A percentile compares a stretch with the other conserved stretches of the same genome.
Evolutionary conservation across 2,888 invertebrate species (phyloP).

Genomic region (Oxytorus armatus): DNA sequence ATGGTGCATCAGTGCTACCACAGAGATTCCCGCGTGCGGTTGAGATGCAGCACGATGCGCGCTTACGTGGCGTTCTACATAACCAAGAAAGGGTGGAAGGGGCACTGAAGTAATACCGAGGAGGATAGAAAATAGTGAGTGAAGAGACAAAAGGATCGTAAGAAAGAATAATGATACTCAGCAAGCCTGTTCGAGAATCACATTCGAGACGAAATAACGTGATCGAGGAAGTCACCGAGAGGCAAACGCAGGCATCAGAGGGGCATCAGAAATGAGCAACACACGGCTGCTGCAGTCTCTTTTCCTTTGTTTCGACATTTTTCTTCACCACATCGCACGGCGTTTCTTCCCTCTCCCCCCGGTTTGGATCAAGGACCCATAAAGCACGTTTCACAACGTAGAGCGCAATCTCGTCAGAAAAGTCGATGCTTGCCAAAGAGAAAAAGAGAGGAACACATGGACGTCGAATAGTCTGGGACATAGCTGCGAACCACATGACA

Average conservation of each 20-base stretch:
- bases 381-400: slow-evolving; percentile 31
- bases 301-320: slow-evolving; percentile 56
- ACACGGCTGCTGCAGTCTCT: slow-evolving; percentile 25
- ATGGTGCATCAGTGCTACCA: neutral
- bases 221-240: slow-evolving; percentile 18
- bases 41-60: slow-evolving; percentile 18
- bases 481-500: slow-evolving; percentile 61
- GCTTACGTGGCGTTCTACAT: slow-evolving; percentile 19
- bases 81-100: neutral
- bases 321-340: slow-evolving; percentile 39
- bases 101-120: neutral
- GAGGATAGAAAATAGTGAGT: slow-evolving; percentile 2
- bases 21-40: slow-evolving; percentile 20
- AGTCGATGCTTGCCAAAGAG: slow-evolving; percentile 67
- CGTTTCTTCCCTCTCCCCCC: slow-evolving; percentile 54
- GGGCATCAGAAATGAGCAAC: slow-evolving; percentile 15
- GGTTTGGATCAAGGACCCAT: slow-evolving; percentile 47
- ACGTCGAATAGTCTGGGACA: too few species aligned
- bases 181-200: slow-evolving; percentile 12
- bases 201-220: slow-evolving; percentile 22
- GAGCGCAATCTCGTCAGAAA: slow-evolving; percentile 36
- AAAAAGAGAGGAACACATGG: neutral
- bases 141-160: neutral
- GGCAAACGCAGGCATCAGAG: slow-evolving; percentile 6
- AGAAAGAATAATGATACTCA: neutral